Evolutionary conservation across 1,140 invertebrate genomes (phyloP).

Genomic region (Caenorhabditis brenneri): DNA sequence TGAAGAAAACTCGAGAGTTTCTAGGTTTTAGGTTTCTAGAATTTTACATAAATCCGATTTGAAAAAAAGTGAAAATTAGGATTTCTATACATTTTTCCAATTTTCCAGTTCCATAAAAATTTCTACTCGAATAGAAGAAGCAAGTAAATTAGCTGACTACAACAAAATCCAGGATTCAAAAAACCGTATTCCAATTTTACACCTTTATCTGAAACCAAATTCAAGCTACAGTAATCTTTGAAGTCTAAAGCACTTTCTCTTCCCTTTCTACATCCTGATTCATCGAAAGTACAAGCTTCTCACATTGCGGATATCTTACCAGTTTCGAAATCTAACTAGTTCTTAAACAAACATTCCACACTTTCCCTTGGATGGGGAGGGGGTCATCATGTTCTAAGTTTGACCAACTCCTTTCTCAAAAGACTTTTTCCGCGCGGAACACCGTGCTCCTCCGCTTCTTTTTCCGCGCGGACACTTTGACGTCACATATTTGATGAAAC

Average conservation of each 20-base stretch:
- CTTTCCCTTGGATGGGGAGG: background rate
- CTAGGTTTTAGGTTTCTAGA: too few species aligned
- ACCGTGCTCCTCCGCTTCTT: background rate
- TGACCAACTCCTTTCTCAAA: slow-evolving; percentile 15
- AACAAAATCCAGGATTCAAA: too few species aligned
- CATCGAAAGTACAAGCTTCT: background rate
- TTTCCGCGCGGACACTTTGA: slow-evolving; percentile 5
- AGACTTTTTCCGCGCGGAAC: background rate
- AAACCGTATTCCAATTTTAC: too few species aligned
- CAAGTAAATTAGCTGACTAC: too few species aligned
- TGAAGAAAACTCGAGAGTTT: too few species aligned
- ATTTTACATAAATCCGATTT: too few species aligned
- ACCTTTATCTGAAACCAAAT: background rate
- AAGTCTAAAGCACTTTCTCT: background rate
- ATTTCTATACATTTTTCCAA: too few species aligned
- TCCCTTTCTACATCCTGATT: background rate
- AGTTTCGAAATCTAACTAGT: slow-evolving; percentile 20
- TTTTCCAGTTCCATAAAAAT: too few species aligned
- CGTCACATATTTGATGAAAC: slow-evolving; percentile 25
- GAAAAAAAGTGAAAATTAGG: too few species aligned
- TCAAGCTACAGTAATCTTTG: background rate
- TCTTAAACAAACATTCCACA: slow-evolving; percentile 15
- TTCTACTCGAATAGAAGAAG: too few species aligned
- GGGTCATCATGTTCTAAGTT: slow-evolving; percentile 38
- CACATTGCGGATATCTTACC: slow-evolving; percentile 15